Evolutionary conservation across 2,888 invertebrate species (phyloP).

Genomic region (Oligia fasciuncula): DNA sequence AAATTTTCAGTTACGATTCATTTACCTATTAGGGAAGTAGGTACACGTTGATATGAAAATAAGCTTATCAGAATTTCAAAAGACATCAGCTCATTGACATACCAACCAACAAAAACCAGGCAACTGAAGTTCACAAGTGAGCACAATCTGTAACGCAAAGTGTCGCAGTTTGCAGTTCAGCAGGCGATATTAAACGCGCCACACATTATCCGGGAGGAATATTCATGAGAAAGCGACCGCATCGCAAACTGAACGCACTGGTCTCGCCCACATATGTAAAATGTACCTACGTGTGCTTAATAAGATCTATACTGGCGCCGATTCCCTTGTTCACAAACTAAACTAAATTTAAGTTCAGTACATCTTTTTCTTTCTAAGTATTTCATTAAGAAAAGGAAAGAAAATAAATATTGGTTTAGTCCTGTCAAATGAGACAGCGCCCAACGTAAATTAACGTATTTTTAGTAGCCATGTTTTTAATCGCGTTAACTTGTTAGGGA

Average conservation of each 20-base stretch:
- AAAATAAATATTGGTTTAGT: no score
- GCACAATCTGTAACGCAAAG: conserved; percentile 65
- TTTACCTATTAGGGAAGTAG: neutral
- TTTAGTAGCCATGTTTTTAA: no score
- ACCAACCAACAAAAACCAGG: conserved; percentile 40
- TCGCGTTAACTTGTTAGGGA: no score
- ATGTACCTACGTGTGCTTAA: conserved; percentile 41
- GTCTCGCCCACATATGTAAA: conserved; percentile 44
- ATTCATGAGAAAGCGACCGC: conserved; percentile 75
- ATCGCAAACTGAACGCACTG: conserved; percentile 62
- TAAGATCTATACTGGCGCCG: conserved; percentile 19
- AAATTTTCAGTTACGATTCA: neutral
- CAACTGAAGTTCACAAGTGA: conserved; percentile 48
- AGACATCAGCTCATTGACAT: conserved; percentile 33
- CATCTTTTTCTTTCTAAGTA: no score
- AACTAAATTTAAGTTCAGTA: no score
- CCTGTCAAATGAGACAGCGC: no score
- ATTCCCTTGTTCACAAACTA: no score
- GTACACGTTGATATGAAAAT: neutral
- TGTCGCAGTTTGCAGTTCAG: conserved; percentile 62
- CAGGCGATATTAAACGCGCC: conserved; percentile 71
- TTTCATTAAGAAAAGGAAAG: no score
- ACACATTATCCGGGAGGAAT: conserved; percentile 71
- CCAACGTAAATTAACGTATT: no score
- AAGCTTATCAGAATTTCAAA: conserved; percentile 9